A percentile compares a stretch with the other conserved stretches of the same genome.
These are phyloP conservation scores for Troides aeacus DNA, from an alignment of 2,888 invertebrate genomes.

Conservation along the genomic window DNA sequence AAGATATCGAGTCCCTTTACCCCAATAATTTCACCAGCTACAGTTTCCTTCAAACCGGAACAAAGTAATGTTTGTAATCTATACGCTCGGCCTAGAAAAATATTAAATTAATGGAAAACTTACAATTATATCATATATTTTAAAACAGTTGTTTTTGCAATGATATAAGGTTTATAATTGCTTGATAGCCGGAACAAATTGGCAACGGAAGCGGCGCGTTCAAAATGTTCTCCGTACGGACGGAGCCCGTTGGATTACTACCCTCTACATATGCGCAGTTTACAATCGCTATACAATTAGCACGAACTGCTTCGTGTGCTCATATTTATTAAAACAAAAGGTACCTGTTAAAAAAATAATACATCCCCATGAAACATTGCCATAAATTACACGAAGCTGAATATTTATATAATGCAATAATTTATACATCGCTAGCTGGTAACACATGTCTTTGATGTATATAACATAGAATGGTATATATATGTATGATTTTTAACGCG, in stretches of 20 bases:
- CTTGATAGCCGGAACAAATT: slow-evolving; percentile 36
- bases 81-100: not conserved
- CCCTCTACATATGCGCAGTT: slow-evolving; percentile 18
- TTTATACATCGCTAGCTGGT: slow-evolving; percentile 40
- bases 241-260: slow-evolving; percentile 9
- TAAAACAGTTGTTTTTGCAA: not conserved
- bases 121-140: slow-evolving; percentile 27
- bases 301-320: not conserved
- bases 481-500: slow-evolving; percentile 1
- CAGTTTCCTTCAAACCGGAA: too few relatives aligned
- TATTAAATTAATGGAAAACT: not conserved
- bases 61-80: too few relatives aligned
- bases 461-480: not conserved
- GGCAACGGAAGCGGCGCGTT: slow-evolving; percentile 57
- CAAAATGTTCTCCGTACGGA: slow-evolving; percentile 47
- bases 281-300: slow-evolving; percentile 33
- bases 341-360: not conserved
- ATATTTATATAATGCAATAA: slow-evolving; percentile 45
- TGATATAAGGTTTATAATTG: slow-evolving; percentile 38
- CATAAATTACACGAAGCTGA: slow-evolving; percentile 3
- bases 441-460: slow-evolving; percentile 36
- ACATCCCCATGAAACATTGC: not conserved
- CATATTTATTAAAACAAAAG: not conserved
- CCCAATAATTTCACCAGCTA: too few relatives aligned
- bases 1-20: too few relatives aligned